phyloP scores from a whole-genome alignment of 2,797 vertebrate genomes.

The Nannoperca australis region DNA sequence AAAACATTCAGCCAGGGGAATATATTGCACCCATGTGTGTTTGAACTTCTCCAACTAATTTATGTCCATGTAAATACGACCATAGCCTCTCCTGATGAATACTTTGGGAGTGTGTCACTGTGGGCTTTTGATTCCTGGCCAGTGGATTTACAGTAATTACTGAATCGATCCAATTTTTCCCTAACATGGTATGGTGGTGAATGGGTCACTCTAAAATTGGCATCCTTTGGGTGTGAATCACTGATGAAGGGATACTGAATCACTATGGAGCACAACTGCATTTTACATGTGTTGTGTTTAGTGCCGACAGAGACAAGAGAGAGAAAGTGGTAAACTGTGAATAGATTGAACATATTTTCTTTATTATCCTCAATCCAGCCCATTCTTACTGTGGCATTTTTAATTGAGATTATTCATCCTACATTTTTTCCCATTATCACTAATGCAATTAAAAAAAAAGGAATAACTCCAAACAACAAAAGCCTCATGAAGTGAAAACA shows the following conservation, averaged over 20 bases:
- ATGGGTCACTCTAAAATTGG: constrained; percentile 39
- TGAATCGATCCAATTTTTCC: constrained; percentile 20
- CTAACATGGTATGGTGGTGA: constrained; percentile 13
- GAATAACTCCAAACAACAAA: constrained; percentile 14
- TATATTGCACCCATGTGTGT: constrained; percentile 65
- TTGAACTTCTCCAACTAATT: constrained; percentile 45
- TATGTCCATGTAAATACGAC: constrained; percentile 48
- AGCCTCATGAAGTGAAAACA: constrained; percentile 42
- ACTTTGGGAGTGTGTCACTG: constrained; percentile 10
- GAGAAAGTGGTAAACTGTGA: constrained; percentile 22
- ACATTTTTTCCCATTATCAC: neutral
- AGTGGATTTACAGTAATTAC: constrained; percentile 46
- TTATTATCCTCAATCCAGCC: constrained; percentile 32
- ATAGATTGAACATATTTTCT: constrained; percentile 29
- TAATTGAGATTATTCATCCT: constrained; percentile 22
- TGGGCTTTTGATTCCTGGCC: constrained; percentile 25
- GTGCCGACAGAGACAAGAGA: neutral
- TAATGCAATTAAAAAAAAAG: constrained; percentile 4
- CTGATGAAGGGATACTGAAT: constrained; percentile 32
- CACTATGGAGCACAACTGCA: neutral
- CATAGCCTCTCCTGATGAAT: constrained; percentile 24
- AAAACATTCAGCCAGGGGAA: constrained; percentile 52
- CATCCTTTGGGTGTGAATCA: constrained; percentile 41
- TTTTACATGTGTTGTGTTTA: neutral
- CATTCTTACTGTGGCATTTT: constrained; percentile 35